phyloP scores from a whole-genome alignment of 2,113 vertebrate genomes.

The Pseudolaguvia tuberculata region DNA sequence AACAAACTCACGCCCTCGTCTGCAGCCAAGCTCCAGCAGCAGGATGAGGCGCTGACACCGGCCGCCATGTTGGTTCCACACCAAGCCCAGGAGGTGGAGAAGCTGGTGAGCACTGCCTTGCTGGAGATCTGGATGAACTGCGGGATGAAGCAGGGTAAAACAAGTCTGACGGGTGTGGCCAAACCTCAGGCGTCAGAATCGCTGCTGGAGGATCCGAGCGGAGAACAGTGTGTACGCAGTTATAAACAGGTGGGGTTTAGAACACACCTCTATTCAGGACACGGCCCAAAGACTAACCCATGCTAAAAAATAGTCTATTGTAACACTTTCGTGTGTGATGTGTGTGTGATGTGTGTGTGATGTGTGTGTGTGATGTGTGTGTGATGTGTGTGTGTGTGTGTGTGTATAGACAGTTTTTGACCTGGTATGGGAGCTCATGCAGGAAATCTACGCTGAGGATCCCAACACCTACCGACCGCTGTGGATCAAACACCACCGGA shows the following conservation, averaged over 20 bases:
- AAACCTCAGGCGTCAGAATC: slow-evolving; percentile 62
- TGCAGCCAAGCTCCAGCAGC: slow-evolving; percentile 70
- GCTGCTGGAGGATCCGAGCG: slow-evolving; percentile 70
- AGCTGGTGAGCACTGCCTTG: slow-evolving; percentile 77
- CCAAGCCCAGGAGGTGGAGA: slow-evolving; percentile 76
- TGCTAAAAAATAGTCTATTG: not conserved
- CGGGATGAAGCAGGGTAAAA: slow-evolving; percentile 68
- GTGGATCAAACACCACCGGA: slow-evolving; percentile 85
- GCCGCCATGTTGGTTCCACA: slow-evolving; percentile 84
- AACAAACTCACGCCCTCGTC: slow-evolving; percentile 57
- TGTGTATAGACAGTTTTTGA: slow-evolving; percentile 84
- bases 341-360: not conserved
- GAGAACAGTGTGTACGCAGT: slow-evolving; percentile 74
- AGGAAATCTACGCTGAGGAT: slow-evolving; percentile 88
- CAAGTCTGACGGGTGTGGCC: slow-evolving; percentile 49
- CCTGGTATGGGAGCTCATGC: slow-evolving; percentile 89
- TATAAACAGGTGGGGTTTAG: slow-evolving; percentile 78
- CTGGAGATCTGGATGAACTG: slow-evolving; percentile 85
- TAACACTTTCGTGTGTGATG: no score
- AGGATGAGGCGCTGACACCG: slow-evolving; percentile 78
- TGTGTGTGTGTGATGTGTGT: not conserved
- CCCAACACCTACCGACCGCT: slow-evolving; percentile 80
- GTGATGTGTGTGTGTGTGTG: not conserved
- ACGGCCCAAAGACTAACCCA: not conserved
- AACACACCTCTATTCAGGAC: not conserved